Evolutionary conservation across 2,797 vertebrate genomes (phyloP).

Genomic region (Eutrigla gurnardus): DNA sequence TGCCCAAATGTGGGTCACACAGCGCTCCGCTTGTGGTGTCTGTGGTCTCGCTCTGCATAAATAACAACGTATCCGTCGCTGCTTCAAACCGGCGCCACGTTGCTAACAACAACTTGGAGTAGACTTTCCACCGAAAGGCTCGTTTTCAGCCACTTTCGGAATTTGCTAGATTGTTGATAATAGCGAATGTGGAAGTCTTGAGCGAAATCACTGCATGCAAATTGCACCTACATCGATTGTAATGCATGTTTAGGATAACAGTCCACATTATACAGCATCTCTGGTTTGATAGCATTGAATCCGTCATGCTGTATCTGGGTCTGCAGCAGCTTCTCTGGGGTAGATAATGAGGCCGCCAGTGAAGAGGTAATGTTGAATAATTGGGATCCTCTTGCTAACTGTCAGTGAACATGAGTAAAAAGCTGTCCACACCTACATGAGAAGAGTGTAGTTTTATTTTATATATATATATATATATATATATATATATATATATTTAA

Average conservation of each 20-base stretch:
- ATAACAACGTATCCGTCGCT: constrained; percentile 73
- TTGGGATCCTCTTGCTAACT: constrained; percentile 65
- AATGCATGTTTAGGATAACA: neutral
- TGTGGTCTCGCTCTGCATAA: constrained; percentile 77
- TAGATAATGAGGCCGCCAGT: constrained; percentile 63
- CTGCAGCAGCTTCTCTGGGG: constrained; percentile 22
- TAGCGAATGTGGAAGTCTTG: neutral
- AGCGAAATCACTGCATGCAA: constrained; percentile 2
- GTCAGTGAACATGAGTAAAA: constrained; percentile 64
- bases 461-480: constrained; percentile 14
- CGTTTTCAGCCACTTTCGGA: constrained; percentile 34
- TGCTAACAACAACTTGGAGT: constrained; percentile 55
- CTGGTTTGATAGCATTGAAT: constrained; percentile 32
- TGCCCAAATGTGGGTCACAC: constrained; percentile 73
- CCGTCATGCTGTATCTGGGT: constrained; percentile 21
- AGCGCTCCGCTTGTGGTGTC: constrained; percentile 73
- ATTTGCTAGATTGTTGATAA: constrained; percentile 21
- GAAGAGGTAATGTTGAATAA: constrained; percentile 64
- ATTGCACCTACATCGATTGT: neutral
- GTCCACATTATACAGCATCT: constrained; percentile 2
- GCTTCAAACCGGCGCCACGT: constrained; percentile 66
- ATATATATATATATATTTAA: constrained; percentile 45
- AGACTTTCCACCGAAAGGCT: constrained; percentile 42
- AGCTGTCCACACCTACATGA: constrained; percentile 52
- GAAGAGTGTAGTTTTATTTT: constrained; percentile 52